Percentiles rank a stretch among this genome's conserved stretches.
Evolutionary conservation across 23 tunicate species (phyloP).

Genomic region (Ciona savignyi): DNA sequence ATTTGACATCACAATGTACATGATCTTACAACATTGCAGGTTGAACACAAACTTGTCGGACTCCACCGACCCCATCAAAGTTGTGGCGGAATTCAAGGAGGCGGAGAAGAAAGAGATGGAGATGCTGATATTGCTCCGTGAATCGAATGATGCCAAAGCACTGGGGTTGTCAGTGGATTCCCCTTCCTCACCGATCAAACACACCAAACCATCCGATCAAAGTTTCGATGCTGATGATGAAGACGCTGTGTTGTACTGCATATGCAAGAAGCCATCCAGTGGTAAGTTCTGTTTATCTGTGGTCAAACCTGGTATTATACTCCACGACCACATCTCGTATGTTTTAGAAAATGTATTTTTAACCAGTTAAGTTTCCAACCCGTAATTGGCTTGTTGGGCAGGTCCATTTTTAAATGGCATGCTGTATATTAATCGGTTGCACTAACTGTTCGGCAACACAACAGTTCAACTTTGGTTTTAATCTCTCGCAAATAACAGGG

Average conservation of each 20-base stretch:
- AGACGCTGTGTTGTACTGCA: constrained; percentile 24
- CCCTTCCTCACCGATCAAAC: background rate
- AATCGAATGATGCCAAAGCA: constrained; percentile 40
- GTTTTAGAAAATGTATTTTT: no score
- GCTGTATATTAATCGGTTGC: no score
- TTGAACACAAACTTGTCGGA: constrained; percentile 11
- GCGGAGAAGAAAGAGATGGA: constrained; percentile 68
- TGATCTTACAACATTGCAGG: no score
- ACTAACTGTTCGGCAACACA: no score
- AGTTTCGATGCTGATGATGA: constrained; percentile 1
- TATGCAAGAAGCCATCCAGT: constrained; percentile 70
- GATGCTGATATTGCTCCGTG: constrained; percentile 26
- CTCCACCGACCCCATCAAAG: constrained; percentile 53
- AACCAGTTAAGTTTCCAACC: no score
- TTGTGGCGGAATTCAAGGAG: constrained; percentile 45
- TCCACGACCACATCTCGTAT: no score
- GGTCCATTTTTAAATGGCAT: no score
- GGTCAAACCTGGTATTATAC: no score
- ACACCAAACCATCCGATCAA: background rate
- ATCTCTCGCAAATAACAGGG: no score
- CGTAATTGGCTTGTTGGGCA: no score
- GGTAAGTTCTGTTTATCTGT: constrained; percentile 23
- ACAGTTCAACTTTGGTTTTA: no score
- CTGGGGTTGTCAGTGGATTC: background rate
- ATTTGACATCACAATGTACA: no score